Percentiles rank a stretch among this genome's conserved stretches.
Conservation (phyloP, 2,888 invertebrate species). For the Belgica antarctica region DNA sequence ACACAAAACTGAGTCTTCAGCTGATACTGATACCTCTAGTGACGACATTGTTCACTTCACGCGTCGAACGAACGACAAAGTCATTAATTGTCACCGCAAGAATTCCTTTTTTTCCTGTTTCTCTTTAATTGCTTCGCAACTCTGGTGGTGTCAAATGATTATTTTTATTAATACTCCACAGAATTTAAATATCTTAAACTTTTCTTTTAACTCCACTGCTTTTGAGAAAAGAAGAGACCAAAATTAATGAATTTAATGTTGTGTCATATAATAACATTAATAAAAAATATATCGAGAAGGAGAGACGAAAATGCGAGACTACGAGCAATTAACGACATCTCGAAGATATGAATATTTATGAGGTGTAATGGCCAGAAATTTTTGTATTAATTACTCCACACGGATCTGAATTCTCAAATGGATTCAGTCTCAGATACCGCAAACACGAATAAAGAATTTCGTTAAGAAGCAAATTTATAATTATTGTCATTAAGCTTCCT, state of each 20-base stretch:
- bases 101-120: background rate
- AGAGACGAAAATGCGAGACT: no score
- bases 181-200: slow-evolving; percentile 27
- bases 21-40: no score
- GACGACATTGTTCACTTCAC: no score
- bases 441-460: no score
- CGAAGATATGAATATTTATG: slow-evolving; percentile 37
- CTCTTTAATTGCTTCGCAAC: slow-evolving; percentile 26
- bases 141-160: slow-evolving; percentile 28
- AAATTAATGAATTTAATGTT: slow-evolving; percentile 22
- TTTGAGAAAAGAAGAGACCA: no score
- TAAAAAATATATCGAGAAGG: background rate
- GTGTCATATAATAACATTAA: slow-evolving; percentile 25
- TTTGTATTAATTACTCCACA: slow-evolving; percentile 29
- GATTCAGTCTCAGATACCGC: no score
- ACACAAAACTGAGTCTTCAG: no score
- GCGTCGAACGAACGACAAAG: background rate
- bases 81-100: slow-evolving; percentile 8
- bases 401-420: no score
- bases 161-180: slow-evolving; percentile 16
- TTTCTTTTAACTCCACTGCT: no score
- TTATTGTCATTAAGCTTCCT: no score
- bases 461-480: no score
- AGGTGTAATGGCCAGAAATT: slow-evolving; percentile 21
- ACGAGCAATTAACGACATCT: background rate